Conservation (phyloP, 2,888 invertebrate genomes). For the Sthenelais limicola region DNA sequence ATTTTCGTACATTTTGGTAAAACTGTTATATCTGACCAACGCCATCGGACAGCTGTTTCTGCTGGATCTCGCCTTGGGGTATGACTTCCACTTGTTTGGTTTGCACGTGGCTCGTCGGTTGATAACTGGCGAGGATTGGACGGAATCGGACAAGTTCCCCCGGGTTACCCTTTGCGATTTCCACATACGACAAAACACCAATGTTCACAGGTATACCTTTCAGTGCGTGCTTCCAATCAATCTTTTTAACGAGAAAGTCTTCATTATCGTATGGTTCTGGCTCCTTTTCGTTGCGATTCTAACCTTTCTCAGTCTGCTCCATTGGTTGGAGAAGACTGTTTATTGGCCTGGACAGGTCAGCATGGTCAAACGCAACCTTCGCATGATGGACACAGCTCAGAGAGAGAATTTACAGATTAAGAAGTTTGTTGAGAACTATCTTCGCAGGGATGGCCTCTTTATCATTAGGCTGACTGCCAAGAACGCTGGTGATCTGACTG, state of each 20-base stretch:
- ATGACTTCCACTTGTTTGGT: slow-evolving; percentile 67
- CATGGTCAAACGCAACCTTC: slow-evolving; percentile 44
- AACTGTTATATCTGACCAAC: slow-evolving; percentile 72
- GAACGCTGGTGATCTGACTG: slow-evolving; percentile 68
- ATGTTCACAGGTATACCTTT: slow-evolving; percentile 72
- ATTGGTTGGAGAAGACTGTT: slow-evolving; percentile 65
- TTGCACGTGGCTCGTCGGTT: slow-evolving; percentile 73
- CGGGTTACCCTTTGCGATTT: slow-evolving; percentile 72
- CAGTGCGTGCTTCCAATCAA: slow-evolving; percentile 70
- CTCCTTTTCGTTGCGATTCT: slow-evolving; percentile 65
- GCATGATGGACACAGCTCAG: slow-evolving; percentile 54
- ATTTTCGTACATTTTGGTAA: slow-evolving; percentile 71
- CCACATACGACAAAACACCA: slow-evolving; percentile 70
- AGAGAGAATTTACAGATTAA: slow-evolving; percentile 55
- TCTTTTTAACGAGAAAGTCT: slow-evolving; percentile 67
- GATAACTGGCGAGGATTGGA: slow-evolving; percentile 67
- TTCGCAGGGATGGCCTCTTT: slow-evolving; percentile 69
- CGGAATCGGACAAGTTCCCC: slow-evolving; percentile 68
- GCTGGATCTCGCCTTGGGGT: slow-evolving; percentile 73
- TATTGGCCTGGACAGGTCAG: slow-evolving; percentile 44
- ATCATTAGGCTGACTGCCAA: slow-evolving; percentile 68
- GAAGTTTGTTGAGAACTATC: slow-evolving; percentile 64
- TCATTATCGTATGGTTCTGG: slow-evolving; percentile 74
- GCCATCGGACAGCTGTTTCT: slow-evolving; percentile 74
- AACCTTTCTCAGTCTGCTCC: slow-evolving; percentile 69